Base-by-base conservation (phyloP, 2,797 vertebrate genomes). In the Paedocypris micromegethes region DNA sequence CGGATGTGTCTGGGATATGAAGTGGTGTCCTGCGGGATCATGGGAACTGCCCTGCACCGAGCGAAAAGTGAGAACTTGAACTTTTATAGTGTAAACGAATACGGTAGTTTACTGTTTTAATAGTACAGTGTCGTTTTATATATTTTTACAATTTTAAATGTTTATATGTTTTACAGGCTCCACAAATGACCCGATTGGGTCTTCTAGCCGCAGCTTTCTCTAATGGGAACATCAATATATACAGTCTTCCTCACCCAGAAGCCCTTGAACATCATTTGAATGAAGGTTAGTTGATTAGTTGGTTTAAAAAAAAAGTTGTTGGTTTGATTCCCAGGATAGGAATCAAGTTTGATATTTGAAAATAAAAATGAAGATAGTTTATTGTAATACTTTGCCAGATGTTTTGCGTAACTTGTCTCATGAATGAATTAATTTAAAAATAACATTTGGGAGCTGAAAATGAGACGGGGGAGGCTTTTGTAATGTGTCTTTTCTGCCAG, bases 11-110 rank as follows among this genome's bases (percentile, higher is more conserved):
- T 94, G 94, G 93, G 85, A 90, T 49, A 78, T 98, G 69, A 98
- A 93, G 84, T 98, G 96, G 91, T 98, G 96, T 84, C 95, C 95
- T 8, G 90, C 94, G 0, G 95, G 96, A 9, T 90, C 88, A 52
- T 98, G 95, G 95, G 95, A 98, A 78, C 88, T 82, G 0, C 94
- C 93, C 23, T 64, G 70, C 71, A 75, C 83, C 4, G 77, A 66
- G 80, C 88, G 90, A 66, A 90, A 86, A 91, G 95, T 98, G 77
- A 53, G 23, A 52, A 53, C 44, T 39, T 0, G 23, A 23, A 23
- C 23, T 23, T 23, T 23, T 23, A 23, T 23, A 23, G 23, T 23
- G 23, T 23, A 23, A 8, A 23, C 40, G 5, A 43, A 6, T 8
- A 55, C 4, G 53, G 3, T 40, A 8, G 39, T 3, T 9, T 56